These are phyloP conservation scores for Lasioglossum oenotherae DNA, from an alignment of 2,888 invertebrate genomes.

Conservation along the genomic window DNA sequence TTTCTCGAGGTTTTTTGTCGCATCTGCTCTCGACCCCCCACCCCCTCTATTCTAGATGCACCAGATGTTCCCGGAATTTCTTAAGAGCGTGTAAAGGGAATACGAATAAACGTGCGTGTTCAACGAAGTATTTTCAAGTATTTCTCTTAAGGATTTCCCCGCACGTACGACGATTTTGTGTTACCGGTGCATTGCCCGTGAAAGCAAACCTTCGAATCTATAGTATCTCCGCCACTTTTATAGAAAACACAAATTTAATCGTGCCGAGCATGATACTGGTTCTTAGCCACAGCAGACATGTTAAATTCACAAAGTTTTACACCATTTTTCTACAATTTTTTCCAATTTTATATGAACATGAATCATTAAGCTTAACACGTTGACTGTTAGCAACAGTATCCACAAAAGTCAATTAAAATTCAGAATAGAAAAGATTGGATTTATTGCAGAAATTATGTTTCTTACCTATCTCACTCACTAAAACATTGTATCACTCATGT, in stretches of 20 bases:
- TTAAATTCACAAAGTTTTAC: neutral
- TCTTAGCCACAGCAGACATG: neutral
- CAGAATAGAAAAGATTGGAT: too few relatives aligned
- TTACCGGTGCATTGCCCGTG: neutral
- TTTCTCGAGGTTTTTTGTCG: conserved; percentile 46
- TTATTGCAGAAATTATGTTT: too few relatives aligned
- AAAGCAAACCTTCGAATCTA: conserved; percentile 17
- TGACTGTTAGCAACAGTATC: neutral
- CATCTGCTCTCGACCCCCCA: conserved; percentile 43
- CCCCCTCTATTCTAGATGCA: conserved; percentile 25
- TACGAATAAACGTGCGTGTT: conserved; percentile 47
- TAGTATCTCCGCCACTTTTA: conserved; percentile 2
- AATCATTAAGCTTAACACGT: neutral
- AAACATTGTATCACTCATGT: too few relatives aligned
- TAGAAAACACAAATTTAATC: conserved; percentile 8
- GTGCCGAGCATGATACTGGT: neutral
- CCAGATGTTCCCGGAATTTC: conserved; percentile 60
- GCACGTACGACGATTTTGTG: conserved; percentile 50
- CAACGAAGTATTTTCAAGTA: conserved; percentile 26
- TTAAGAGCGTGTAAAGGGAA: conserved; percentile 52
- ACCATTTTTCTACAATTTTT: neutral
- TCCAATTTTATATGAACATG: neutral
- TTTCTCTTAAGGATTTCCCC: conserved; percentile 47
- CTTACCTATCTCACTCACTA: too few relatives aligned
- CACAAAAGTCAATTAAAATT: too few relatives aligned